Conservation (phyloP, 1,140 invertebrate species). For the Drosophila equinoxialis region DNA sequence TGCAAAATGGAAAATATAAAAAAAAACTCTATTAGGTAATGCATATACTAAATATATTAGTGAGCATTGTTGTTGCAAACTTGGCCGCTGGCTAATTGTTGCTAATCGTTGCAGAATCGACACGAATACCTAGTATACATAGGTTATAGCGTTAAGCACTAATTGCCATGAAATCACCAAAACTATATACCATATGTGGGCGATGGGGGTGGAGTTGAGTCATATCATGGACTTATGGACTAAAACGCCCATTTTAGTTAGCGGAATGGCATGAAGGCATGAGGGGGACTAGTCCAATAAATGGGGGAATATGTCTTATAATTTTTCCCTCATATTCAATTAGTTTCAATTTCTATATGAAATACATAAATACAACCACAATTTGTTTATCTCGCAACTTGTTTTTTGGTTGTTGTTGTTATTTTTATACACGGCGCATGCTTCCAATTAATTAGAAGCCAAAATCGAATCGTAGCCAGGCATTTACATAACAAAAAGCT, state of each 20-base stretch:
- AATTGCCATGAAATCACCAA: constrained; percentile 69
- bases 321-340: constrained; percentile 13
- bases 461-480: constrained; percentile 35
- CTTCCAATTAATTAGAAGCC: constrained; percentile 67
- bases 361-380: constrained; percentile 20
- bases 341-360: constrained; percentile 19
- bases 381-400: constrained; percentile 42
- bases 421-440: constrained; percentile 52
- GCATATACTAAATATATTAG: constrained; percentile 36
- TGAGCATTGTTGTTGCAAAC: constrained; percentile 5
- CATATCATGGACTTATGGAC: constrained; percentile 4
- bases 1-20: constrained; percentile 15
- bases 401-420: constrained; percentile 16
- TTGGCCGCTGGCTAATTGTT: constrained; percentile 67
- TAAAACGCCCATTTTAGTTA: constrained; percentile 58
- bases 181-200: constrained; percentile 7
- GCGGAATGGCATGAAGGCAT: no score
- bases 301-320: background rate
- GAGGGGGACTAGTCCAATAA: background rate
- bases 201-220: constrained; percentile 17
- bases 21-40: constrained; percentile 71
- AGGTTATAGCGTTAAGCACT: constrained; percentile 49
- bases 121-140: constrained; percentile 47
- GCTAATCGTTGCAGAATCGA: constrained; percentile 74
- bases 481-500: constrained; percentile 59